phyloP scores from a whole-genome alignment of 1,140 invertebrate species.

The Odontomachus brunneus region DNA sequence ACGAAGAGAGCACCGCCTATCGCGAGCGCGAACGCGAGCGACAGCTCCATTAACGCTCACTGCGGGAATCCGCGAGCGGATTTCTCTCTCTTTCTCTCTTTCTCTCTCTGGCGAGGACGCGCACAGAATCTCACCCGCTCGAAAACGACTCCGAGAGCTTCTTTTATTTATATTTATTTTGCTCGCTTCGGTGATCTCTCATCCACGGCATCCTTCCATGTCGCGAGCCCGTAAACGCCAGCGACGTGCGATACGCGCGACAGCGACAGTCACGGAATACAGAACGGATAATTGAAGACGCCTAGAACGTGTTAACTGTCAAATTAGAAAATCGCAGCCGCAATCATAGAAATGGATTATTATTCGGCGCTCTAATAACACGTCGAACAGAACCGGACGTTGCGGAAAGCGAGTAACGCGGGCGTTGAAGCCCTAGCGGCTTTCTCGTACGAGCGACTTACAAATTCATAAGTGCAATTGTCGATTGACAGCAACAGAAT shows the following conservation, averaged over 20 bases:
- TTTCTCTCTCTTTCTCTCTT: constrained; percentile 4
- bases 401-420: neutral
- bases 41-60: constrained; percentile 74
- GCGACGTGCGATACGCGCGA: constrained; percentile 25
- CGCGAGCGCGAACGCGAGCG: constrained; percentile 57
- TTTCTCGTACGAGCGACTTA: neutral
- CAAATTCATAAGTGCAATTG: too few species aligned
- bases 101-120: too few species aligned
- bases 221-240: constrained; percentile 27
- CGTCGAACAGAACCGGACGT: neutral
- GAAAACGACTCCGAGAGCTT: constrained; percentile 10
- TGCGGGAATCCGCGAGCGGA: constrained; percentile 64
- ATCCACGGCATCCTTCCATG: constrained; percentile 4
- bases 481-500: too few species aligned
- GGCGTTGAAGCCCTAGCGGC: neutral
- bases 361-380: constrained; percentile 24
- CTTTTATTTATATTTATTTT: constrained; percentile 33
- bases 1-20: constrained; percentile 21
- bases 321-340: constrained; percentile 46
- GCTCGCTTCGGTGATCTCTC: constrained; percentile 26
- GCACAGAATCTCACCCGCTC: neutral
- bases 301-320: constrained; percentile 47
- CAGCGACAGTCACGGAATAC: constrained; percentile 6
- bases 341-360: neutral
- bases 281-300: constrained; percentile 39